Evolutionary conservation across 2,797 vertebrate species (phyloP), one percentile per base, ranked within the genome.

Genomic region (Apogon talboti): DNA sequence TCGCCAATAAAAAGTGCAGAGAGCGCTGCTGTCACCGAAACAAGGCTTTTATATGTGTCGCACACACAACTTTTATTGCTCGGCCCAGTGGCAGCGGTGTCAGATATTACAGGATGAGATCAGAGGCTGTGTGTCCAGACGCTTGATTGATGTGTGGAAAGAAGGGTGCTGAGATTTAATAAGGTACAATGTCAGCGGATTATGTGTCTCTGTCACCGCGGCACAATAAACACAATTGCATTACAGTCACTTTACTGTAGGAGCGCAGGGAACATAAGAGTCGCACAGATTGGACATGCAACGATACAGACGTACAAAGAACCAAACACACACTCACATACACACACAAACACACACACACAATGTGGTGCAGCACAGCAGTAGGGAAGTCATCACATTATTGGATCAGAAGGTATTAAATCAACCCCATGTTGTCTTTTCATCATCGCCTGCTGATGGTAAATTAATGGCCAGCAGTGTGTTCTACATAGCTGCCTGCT

Each of bases 371-470:
- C 43, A 48, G 54, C 66, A 1, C 79, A 15, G 71, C 52, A 4
- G 78, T 47, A 35, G 64, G 60, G 48, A 70, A 68, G 62, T 66
- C 60, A 66, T 74, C 74, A 54, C 70, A 51, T 86, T 84, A 86
- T 81, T 83, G 70, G 70, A 87, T 85, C 65, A 52, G 38, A 76
- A 65, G 78, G 68, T 85, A 65, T 88, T 86, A 87, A 87, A 91
- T 90, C 80, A 82, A 55, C 77, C 86, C 78, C 78, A 76, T 79
- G 86, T 82, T 71, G 82, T 85, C 82, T 87, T 79, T 87, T 89
- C 82, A 89, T 91, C 84, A 85, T 75, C 5, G 16, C 86, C 83
- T 48, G 68, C 86, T 87, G 82, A 85, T 89, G 83, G 49, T 66
- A 55, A 78, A 83, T 87, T 79, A 85, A 89, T 64, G 82, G 52